phyloP scores from a whole-genome alignment of 2,797 vertebrate genomes.

The Intellagama lesueurii region DNA sequence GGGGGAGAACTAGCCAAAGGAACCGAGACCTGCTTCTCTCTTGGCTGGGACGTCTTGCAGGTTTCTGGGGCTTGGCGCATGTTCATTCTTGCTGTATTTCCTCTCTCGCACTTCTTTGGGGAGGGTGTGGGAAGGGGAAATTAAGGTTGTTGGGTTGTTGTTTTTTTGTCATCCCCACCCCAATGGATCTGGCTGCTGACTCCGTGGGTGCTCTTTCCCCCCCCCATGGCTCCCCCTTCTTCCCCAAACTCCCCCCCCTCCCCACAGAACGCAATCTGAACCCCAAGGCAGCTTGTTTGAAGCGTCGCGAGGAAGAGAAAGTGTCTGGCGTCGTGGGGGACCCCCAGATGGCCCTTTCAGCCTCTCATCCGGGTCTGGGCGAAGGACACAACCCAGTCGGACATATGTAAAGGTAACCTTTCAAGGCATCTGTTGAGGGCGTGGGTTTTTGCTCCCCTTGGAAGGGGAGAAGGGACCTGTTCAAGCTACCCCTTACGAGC shows the following conservation, averaged over 20 bases:
- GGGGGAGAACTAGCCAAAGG: too few relatives aligned
- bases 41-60: not conserved
- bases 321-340: slow-evolving; percentile 95
- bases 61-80: not conserved
- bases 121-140: not conserved
- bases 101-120: not conserved
- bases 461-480: too few relatives aligned
- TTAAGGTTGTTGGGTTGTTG: too few relatives aligned
- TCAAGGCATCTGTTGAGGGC: not conserved
- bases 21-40: too few relatives aligned
- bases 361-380: slow-evolving; percentile 90
- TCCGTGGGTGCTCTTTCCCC: slow-evolving; percentile 43
- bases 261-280: slow-evolving; percentile 95
- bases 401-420: slow-evolving; percentile 88
- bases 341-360: slow-evolving; percentile 93
- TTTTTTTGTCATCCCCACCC: too few relatives aligned
- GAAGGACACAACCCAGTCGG: slow-evolving; percentile 95
- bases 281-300: slow-evolving; percentile 98
- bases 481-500: too few relatives aligned
- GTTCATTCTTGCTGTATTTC: not conserved
- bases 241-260: slow-evolving; percentile 21
- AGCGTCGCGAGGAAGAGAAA: slow-evolving; percentile 97
- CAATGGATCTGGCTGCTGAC: not conserved
- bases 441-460: too few relatives aligned
- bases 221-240: slow-evolving; percentile 23